phyloP scores from a whole-genome alignment of 2,113 vertebrate species.

The mouse (Mus musculus) region GRCm39 chr17:11694501-11695000 shows the following conservation, averaged over 20 bases:
- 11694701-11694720: background rate
- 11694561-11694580: background rate
- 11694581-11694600: accelerated
- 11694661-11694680: background rate
- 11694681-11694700: background rate
- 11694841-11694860: background rate
- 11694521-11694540: background rate
- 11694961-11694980: background rate
- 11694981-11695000: background rate
- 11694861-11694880: background rate
- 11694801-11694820: accelerated
- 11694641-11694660: background rate
- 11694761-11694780: background rate
- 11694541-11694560: background rate
- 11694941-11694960: background rate
- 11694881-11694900: background rate
- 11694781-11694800: background rate
- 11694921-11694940: background rate
- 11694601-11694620: accelerated
- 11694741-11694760: background rate
- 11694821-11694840: background rate
- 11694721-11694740: background rate
- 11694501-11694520: background rate
- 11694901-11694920: background rate
- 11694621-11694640: background rate